phyloP scores from a whole-genome alignment of 2,797 vertebrate genomes.

The Pipistrellus pygmaeus region DNA sequence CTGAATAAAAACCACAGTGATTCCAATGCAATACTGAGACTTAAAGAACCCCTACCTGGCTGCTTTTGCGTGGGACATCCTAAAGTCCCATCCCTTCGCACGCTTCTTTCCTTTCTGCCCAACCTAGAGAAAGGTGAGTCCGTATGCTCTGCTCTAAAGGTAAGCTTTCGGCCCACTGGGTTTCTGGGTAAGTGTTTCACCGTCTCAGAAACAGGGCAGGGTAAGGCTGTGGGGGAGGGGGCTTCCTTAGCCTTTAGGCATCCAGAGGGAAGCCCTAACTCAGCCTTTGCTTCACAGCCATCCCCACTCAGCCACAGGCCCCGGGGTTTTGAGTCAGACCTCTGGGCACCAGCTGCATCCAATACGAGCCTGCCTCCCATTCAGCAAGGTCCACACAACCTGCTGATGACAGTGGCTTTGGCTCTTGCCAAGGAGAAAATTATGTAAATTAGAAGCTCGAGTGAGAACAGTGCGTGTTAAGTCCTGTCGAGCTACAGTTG shows the following conservation, averaged over 20 bases:
- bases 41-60: not conserved
- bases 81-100: not conserved
- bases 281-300: not conserved
- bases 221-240: not conserved
- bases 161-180: not conserved
- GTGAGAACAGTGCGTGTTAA: conserved; percentile 17
- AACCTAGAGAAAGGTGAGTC: not conserved
- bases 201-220: not conserved
- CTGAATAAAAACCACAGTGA: not conserved
- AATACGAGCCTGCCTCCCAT: not conserved
- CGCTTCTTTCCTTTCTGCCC: not conserved
- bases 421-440: conserved; percentile 33
- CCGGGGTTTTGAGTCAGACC: not conserved
- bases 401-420: conserved; percentile 21
- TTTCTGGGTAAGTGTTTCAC: not conserved
- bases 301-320: not conserved
- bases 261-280: not conserved
- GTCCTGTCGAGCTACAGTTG: conserved; percentile 33
- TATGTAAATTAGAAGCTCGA: conserved; percentile 52
- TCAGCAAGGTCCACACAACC: not conserved
- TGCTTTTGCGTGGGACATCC: not conserved
- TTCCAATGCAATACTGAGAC: not conserved
- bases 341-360: not conserved
- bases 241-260: not conserved
- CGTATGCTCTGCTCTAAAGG: not conserved